Evolutionary conservation across 2,113 vertebrate genomes (phyloP).

Genomic region (Rhynchomys soricoides): DNA sequence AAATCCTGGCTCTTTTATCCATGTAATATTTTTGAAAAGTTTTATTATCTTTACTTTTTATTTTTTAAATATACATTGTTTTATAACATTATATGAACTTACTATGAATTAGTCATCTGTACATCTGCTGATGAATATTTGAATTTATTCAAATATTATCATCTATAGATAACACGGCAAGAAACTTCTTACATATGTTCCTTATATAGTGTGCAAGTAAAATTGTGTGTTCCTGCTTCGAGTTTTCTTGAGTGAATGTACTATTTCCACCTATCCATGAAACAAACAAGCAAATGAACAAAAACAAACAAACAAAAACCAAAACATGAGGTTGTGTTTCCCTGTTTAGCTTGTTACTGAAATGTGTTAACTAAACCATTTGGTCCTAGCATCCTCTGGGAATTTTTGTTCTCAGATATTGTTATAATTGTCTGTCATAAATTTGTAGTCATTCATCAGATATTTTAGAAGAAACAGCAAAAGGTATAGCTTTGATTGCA

Average conservation of each 20-base stretch:
- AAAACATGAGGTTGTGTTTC: not conserved
- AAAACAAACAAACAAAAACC: not conserved
- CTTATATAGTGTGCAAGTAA: not conserved
- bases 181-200: not conserved
- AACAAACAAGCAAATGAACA: not conserved
- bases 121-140: not conserved
- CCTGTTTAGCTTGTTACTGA: not conserved
- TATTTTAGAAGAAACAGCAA: not conserved
- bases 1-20: not conserved
- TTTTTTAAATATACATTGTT: not conserved
- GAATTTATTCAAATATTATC: not conserved
- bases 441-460: not conserved
- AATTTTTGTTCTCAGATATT: not conserved
- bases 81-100: not conserved
- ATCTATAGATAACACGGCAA: not conserved
- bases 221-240: not conserved
- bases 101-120: not conserved
- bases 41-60: not conserved
- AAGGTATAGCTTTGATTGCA: not conserved
- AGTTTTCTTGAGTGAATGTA: not conserved
- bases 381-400: not conserved
- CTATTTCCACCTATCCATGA: not conserved
- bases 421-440: not conserved
- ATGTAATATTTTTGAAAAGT: not conserved
- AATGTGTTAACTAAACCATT: not conserved